Conservation (phyloP, 1,140 invertebrate genomes). For the Parasteatoda tepidariorum region DNA sequence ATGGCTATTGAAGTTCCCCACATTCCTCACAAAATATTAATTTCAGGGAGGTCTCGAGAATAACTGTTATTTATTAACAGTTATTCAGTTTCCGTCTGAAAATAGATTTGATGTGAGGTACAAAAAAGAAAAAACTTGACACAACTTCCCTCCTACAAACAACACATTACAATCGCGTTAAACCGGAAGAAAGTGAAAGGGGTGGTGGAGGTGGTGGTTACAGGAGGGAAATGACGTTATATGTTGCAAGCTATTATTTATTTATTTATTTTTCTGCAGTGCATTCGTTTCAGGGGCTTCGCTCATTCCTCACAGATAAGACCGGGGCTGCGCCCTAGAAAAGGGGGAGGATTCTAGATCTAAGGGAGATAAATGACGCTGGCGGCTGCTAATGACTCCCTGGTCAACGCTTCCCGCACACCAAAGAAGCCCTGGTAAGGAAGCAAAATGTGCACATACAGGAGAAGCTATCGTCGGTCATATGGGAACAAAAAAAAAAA, state of each 20-base stretch:
- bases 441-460: constrained; percentile 4
- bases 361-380: constrained; percentile 57
- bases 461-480: neutral
- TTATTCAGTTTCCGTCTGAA: constrained; percentile 17
- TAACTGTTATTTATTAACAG: constrained; percentile 27
- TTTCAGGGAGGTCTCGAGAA: neutral
- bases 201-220: neutral
- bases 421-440: constrained; percentile 23
- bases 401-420: constrained; percentile 51
- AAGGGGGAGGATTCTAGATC: constrained; percentile 35
- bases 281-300: constrained; percentile 47
- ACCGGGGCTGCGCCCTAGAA: constrained; percentile 25
- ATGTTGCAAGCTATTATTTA: constrained; percentile 51
- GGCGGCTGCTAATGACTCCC: constrained; percentile 58
- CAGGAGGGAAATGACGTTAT: constrained; percentile 24
- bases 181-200: constrained; percentile 32
- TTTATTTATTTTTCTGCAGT: constrained; percentile 52
- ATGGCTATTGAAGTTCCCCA: no score
- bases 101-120: neutral
- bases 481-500: neutral
- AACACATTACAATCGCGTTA: constrained; percentile 46
- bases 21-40: neutral
- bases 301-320: constrained; percentile 50
- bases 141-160: constrained; percentile 15
- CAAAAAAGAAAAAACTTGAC: constrained; percentile 13